Conservation (phyloP, 92 coral and sea anemone genomes). For the Zoanthus sansibaricus region DNA sequence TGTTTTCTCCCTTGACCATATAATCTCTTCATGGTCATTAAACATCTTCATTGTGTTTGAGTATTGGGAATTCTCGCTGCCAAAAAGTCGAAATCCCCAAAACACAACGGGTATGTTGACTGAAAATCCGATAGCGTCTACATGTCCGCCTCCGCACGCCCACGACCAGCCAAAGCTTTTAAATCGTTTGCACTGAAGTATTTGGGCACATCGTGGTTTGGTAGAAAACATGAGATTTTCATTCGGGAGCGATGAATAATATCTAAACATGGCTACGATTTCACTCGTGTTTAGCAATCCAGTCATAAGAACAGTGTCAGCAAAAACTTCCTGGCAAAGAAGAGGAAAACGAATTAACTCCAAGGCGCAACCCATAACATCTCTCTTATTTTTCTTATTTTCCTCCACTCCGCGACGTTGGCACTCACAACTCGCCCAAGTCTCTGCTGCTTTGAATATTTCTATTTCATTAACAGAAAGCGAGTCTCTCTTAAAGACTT, state of each 20-base stretch:
- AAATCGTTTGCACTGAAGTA: slow-evolving; percentile 43
- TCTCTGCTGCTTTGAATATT: slow-evolving; percentile 29
- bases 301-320: slow-evolving; percentile 14
- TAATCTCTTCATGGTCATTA: slow-evolving; percentile 18
- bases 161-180: slow-evolving; percentile 34
- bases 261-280: slow-evolving; percentile 40
- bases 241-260: slow-evolving; percentile 24
- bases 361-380: slow-evolving; percentile 8
- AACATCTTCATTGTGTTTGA: slow-evolving; percentile 35
- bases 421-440: slow-evolving; percentile 28
- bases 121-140: slow-evolving; percentile 30
- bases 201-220: slow-evolving; percentile 38
- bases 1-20: slow-evolving; percentile 36
- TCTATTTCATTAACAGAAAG: slow-evolving; percentile 37
- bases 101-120: slow-evolving; percentile 27
- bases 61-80: slow-evolving; percentile 39
- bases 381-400: slow-evolving; percentile 13
- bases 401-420: slow-evolving; percentile 21
- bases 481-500: slow-evolving; percentile 34
- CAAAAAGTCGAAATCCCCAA: slow-evolving; percentile 47
- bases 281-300: slow-evolving; percentile 21
- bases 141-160: slow-evolving; percentile 41
- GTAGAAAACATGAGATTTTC: slow-evolving; percentile 30
- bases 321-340: slow-evolving; percentile 21
- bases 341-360: slow-evolving; percentile 36